These are phyloP conservation scores for Selene dorsalis DNA, from an alignment of 2,797 vertebrate genomes.

Conservation along the genomic window DNA sequence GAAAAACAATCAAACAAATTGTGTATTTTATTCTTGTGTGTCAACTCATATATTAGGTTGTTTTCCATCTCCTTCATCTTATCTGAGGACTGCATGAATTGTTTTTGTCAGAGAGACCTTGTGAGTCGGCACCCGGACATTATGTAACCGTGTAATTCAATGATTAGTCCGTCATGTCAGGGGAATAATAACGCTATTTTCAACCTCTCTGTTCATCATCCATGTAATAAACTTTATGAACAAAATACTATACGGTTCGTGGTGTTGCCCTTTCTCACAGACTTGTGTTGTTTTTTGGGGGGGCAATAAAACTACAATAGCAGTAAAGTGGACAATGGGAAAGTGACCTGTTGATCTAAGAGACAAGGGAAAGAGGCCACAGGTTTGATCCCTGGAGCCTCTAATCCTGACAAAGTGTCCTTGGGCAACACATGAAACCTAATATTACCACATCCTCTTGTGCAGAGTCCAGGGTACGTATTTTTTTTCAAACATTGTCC, in stretches of 20 bases:
- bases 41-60: slow-evolving; percentile 8
- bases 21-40: slow-evolving; percentile 5
- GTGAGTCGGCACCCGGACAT: slow-evolving; percentile 58
- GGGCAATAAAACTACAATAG: slow-evolving; percentile 5
- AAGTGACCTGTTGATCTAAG: slow-evolving; percentile 7
- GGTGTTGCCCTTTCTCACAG: slow-evolving; percentile 6
- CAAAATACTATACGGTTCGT: neutral
- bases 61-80: slow-evolving; percentile 53
- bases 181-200: slow-evolving; percentile 60
- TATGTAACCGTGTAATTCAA: slow-evolving; percentile 72
- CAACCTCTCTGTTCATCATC: slow-evolving; percentile 13
- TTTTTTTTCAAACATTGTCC: neutral
- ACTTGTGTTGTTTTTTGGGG: neutral
- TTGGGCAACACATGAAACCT: slow-evolving; percentile 1
- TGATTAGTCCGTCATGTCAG: slow-evolving; percentile 52
- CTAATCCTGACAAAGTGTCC: slow-evolving; percentile 1
- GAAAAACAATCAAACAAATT: neutral
- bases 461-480: neutral
- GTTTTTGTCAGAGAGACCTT: slow-evolving; percentile 71
- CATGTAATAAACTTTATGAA: neutral
- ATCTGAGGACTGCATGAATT: slow-evolving; percentile 57
- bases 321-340: slow-evolving; percentile 1
- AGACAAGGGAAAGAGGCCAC: neutral
- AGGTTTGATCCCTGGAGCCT: slow-evolving; percentile 10
- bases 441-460: neutral